A percentile compares a stretch with the other conserved stretches of the same genome.
phyloP scores from a whole-genome alignment of 2,797 vertebrate species.

The Pseudomugil gertrudae region DNA sequence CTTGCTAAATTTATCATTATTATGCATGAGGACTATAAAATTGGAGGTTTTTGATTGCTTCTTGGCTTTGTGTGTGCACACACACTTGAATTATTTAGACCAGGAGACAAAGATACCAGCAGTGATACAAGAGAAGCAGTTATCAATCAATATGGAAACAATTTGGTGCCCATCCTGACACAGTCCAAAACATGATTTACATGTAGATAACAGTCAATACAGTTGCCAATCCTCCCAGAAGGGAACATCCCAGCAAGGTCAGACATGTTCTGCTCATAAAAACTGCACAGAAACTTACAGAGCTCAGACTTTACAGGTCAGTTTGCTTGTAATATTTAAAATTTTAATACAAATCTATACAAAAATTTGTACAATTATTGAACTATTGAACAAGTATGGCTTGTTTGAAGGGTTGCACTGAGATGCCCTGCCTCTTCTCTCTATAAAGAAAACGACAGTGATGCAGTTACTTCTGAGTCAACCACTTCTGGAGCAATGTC shows the following conservation, averaged over 20 bases:
- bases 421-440: too few relatives aligned
- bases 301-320: neutral
- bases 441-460: too few relatives aligned
- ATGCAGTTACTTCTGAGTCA: too few relatives aligned
- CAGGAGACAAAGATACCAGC: neutral
- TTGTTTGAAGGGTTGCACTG: neutral
- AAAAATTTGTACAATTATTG: neutral
- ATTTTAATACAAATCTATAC: too few relatives aligned
- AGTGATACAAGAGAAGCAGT: neutral
- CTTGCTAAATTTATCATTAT: neutral
- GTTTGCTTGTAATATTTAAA: neutral
- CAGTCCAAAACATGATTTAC: too few relatives aligned
- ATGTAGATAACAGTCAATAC: neutral
- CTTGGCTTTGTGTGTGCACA: neutral
- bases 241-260: too few relatives aligned
- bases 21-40: neutral
- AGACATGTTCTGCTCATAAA: neutral
- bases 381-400: neutral
- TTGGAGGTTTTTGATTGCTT: neutral
- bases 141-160: too few relatives aligned
- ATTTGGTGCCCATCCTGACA: too few relatives aligned
- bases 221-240: neutral
- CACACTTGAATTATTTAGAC: too few relatives aligned
- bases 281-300: neutral
- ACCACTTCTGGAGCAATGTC: too few relatives aligned